Conservation (phyloP, 2,888 invertebrate species). For the Agapetus fuscipes region DNA sequence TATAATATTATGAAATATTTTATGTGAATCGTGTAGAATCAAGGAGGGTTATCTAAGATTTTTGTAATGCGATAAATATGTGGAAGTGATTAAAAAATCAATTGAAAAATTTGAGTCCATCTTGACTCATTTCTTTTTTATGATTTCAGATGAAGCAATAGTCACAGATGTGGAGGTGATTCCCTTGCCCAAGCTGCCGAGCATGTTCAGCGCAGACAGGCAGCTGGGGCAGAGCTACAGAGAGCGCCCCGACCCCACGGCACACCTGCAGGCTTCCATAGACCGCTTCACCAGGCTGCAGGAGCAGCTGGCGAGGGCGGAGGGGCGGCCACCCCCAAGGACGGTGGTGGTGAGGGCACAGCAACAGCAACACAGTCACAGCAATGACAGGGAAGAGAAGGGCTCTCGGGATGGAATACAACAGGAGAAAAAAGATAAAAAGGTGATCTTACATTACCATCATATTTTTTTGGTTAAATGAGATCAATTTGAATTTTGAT, state of each 20-base stretch:
- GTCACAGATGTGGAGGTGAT: constrained; percentile 55
- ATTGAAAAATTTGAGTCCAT: too few relatives aligned
- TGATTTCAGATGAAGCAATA: constrained; percentile 50
- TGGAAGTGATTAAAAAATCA: too few relatives aligned
- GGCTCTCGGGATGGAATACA: constrained; percentile 58
- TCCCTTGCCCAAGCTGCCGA: constrained; percentile 53
- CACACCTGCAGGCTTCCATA: constrained; percentile 24
- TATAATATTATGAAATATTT: too few relatives aligned
- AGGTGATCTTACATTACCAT: constrained; percentile 32
- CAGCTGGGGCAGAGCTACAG: too few relatives aligned
- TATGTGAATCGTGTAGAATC: too few relatives aligned
- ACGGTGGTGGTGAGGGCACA: not conserved
- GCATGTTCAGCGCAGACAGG: constrained; percentile 41
- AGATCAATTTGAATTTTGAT: too few relatives aligned
- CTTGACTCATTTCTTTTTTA: too few relatives aligned
- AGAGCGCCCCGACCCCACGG: constrained; percentile 21
- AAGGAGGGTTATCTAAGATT: too few relatives aligned
- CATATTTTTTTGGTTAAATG: too few relatives aligned
- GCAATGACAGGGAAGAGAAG: constrained; percentile 60
- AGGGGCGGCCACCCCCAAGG: not conserved
- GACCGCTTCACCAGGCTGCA: constrained; percentile 26
- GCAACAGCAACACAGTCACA: constrained; percentile 29
- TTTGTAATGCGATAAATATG: too few relatives aligned
- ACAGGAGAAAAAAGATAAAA: constrained; percentile 45
- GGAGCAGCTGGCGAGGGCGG: constrained; percentile 27